Evolutionary conservation across 2,113 vertebrate genomes (phyloP).

Genomic region (Saguinus midas): DNA sequence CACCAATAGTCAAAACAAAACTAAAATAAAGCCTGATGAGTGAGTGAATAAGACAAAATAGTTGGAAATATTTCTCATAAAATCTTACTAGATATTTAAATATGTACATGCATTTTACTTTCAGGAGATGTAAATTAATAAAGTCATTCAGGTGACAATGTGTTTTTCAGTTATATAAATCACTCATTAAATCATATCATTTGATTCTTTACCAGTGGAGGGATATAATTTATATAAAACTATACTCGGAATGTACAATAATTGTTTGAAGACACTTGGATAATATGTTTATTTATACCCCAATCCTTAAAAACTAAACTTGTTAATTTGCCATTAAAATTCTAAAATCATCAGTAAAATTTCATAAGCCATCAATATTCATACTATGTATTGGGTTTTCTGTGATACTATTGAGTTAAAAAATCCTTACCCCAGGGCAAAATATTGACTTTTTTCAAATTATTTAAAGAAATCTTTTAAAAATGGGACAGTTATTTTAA

Average conservation of each 20-base stretch:
- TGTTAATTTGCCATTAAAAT: conserved; percentile 54
- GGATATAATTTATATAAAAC: not conserved
- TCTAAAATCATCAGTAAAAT: conserved; percentile 83
- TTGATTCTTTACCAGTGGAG: not conserved
- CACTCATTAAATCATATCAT: not conserved
- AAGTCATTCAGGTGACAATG: not conserved
- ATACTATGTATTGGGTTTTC: conserved; percentile 76
- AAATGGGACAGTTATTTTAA: not conserved
- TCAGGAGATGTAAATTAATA: not conserved
- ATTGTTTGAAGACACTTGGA: not conserved
- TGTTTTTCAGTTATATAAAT: conserved; percentile 34
- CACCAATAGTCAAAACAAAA: not conserved
- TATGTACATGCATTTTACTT: not conserved
- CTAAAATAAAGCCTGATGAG: not conserved
- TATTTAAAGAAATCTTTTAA: not conserved
- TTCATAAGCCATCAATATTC: conserved; percentile 82
- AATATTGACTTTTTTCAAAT: not conserved
- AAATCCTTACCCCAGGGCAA: not conserved
- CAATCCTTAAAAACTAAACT: not conserved
- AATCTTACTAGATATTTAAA: not conserved
- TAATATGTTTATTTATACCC: not conserved
- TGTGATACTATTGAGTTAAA: conserved; percentile 47
- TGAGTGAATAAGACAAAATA: not conserved
- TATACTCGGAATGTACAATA: not conserved
- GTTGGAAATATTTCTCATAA: not conserved